phyloP scores from a whole-genome alignment of 1,140 invertebrate genomes.

The Penaeus indicus region DNA sequence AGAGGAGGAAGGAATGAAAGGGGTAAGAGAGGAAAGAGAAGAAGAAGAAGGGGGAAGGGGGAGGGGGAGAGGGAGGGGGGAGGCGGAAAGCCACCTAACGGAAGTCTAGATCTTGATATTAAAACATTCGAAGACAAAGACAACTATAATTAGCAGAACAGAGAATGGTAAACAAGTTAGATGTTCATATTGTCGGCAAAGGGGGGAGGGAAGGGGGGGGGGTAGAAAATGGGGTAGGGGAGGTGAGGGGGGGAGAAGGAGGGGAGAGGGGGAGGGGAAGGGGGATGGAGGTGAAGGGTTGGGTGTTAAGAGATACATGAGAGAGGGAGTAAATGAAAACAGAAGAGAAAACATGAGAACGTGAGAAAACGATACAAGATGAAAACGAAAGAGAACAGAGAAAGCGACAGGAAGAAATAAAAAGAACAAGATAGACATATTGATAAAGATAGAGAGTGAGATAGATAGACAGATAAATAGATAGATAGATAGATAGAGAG shows the following conservation, averaged over 20 bases:
- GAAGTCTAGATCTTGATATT: background rate
- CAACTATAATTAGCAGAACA: too few species aligned
- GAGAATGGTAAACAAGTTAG: too few species aligned
- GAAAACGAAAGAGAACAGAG: background rate
- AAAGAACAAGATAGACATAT: background rate
- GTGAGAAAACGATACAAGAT: background rate
- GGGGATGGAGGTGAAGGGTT: background rate
- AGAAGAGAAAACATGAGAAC: background rate
- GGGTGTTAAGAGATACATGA: background rate
- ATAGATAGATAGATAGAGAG: background rate
- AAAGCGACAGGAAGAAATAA: background rate
- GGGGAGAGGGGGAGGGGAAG: background rate
- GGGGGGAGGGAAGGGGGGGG: background rate
- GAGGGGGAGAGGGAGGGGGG: background rate
- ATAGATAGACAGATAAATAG: background rate
- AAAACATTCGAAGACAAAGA: too few species aligned
- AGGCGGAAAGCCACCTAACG: background rate
- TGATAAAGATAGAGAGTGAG: background rate
- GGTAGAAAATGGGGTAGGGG: too few species aligned
- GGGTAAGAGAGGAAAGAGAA: background rate
- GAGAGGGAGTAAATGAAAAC: background rate
- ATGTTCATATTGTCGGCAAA: background rate
- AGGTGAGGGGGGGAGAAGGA: background rate
- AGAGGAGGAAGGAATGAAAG: background rate
- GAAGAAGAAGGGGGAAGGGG: background rate